Conservation (phyloP, 2,797 vertebrate species). For the Silurus aristotelis region DNA sequence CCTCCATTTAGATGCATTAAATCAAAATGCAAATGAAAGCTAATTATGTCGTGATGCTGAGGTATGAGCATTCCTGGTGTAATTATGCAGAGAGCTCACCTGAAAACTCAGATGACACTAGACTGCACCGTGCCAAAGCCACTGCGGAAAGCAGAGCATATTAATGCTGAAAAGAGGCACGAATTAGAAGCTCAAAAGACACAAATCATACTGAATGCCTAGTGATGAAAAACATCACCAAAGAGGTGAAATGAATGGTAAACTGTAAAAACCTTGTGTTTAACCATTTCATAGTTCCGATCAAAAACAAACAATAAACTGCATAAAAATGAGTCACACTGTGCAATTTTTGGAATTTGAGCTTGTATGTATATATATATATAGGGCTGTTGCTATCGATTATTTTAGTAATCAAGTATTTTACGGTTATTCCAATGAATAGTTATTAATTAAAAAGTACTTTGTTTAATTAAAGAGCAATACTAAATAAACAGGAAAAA, state of each 20-base stretch:
- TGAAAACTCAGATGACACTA: slow-evolving; percentile 48
- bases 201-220: slow-evolving; percentile 16
- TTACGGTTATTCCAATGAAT: too few relatives aligned
- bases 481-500: too few relatives aligned
- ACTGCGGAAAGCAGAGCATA: slow-evolving; percentile 21
- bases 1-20: slow-evolving; percentile 63
- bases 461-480: too few relatives aligned
- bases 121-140: slow-evolving; percentile 26
- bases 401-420: too few relatives aligned
- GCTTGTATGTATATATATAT: too few relatives aligned
- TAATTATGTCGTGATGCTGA: slow-evolving; percentile 62
- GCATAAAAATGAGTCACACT: neutral
- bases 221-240: slow-evolving; percentile 27
- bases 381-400: too few relatives aligned
- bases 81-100: slow-evolving; percentile 58
- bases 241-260: slow-evolving; percentile 30
- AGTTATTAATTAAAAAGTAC: too few relatives aligned
- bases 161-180: slow-evolving; percentile 32
- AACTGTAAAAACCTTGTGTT: slow-evolving; percentile 15
- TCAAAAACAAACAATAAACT: slow-evolving; percentile 28
- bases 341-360: too few relatives aligned
- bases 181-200: slow-evolving; percentile 27
- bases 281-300: slow-evolving; percentile 5
- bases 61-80: slow-evolving; percentile 54
- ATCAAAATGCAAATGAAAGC: slow-evolving; percentile 68